phyloP scores from a whole-genome alignment of 2,888 invertebrate genomes.

The Syrista parreyssii region DNA sequence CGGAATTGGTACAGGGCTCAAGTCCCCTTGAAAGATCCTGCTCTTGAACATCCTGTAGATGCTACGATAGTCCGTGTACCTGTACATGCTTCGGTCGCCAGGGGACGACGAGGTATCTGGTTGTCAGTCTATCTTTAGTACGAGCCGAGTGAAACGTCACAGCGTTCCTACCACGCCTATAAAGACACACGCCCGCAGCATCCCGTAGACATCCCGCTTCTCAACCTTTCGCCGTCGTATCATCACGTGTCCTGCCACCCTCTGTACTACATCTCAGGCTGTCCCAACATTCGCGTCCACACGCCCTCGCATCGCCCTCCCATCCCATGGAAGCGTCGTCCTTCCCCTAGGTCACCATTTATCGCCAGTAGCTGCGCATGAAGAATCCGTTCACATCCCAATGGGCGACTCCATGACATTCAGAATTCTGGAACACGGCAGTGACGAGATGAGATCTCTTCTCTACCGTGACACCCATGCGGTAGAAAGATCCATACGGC shows the following conservation, averaged over 20 bases:
- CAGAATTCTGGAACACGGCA: neutral
- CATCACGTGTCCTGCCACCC: neutral
- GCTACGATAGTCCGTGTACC: constrained; percentile 45
- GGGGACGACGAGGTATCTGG: neutral
- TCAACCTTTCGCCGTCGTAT: neutral
- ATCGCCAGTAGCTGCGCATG: neutral
- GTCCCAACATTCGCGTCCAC: neutral
- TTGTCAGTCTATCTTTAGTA: constrained; percentile 6
- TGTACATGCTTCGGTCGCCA: constrained; percentile 36
- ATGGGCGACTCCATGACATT: neutral
- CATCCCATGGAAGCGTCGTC: neutral
- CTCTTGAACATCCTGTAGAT: constrained; percentile 58
- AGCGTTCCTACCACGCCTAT: neutral
- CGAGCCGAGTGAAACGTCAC: constrained; percentile 1
- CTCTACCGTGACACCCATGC: neutral
- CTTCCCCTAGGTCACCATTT: neutral
- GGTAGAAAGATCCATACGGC: neutral
- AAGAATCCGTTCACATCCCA: neutral
- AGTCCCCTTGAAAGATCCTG: constrained; percentile 57
- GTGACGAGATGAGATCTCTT: neutral
- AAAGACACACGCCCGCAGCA: constrained; percentile 1
- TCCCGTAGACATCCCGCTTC: neutral
- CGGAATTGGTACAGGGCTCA: constrained; percentile 52
- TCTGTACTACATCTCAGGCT: neutral
- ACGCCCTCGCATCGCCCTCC: neutral